phyloP scores from a whole-genome alignment of 2,888 invertebrate genomes.

The Eulithis testata region DNA sequence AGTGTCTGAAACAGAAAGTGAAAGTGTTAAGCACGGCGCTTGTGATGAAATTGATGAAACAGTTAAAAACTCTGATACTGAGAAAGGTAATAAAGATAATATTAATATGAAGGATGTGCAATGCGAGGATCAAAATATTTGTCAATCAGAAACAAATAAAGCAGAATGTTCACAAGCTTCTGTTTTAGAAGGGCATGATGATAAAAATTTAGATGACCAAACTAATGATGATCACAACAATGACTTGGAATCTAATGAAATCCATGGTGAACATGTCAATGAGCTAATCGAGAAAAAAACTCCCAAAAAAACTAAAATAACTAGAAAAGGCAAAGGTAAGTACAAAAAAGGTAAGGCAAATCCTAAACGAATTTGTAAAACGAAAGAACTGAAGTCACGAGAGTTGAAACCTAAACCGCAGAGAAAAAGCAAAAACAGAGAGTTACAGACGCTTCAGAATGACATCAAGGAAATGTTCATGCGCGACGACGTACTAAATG shows the following conservation, averaged over 20 bases:
- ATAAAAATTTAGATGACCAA: conserved; percentile 3
- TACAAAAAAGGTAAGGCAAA: conserved; percentile 11
- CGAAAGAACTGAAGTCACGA: conserved; percentile 6
- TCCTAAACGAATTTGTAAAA: conserved; percentile 27
- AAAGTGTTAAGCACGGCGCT: conserved; percentile 1
- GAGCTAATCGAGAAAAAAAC: background rate
- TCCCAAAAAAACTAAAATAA: conserved; percentile 24
- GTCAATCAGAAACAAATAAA: conserved; percentile 3
- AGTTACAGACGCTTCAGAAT: conserved; percentile 87
- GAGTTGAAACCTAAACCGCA: conserved; percentile 13
- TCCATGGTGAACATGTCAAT: conserved; percentile 9
- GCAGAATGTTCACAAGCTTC: conserved; percentile 8
- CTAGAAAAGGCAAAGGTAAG: conserved; percentile 23
- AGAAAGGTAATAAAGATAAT: conserved; percentile 8
- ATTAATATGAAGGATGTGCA: background rate
- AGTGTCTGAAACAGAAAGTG: conserved; percentile 3
- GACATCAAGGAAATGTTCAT: conserved; percentile 90
- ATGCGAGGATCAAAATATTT: background rate
- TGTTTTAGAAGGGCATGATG: conserved; percentile 19
- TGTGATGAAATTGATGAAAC: background rate
- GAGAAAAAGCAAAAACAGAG: conserved; percentile 65
- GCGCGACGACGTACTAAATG: conserved; percentile 84
- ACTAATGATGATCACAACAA: conserved; percentile 12
- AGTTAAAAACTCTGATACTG: conserved; percentile 1
- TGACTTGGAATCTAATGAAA: conserved; percentile 10